Base-by-base conservation (phyloP, 1,140 invertebrate species). In the Pachypsylla venusta region DNA sequence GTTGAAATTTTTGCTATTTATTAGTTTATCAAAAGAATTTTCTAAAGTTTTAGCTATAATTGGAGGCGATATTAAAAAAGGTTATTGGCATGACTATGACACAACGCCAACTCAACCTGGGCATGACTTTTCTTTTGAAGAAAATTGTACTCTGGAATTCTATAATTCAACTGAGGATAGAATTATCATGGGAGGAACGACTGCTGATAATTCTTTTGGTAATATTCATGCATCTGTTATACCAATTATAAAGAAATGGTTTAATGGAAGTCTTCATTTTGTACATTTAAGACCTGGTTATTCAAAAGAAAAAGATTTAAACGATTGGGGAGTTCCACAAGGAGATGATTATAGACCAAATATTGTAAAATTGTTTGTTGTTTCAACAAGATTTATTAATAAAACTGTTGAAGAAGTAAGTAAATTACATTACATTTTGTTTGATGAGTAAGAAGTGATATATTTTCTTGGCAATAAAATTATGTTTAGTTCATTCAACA, bases 61-160 rank as follows among this genome's bases (percentile, higher is more conserved):
- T 48, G 42, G 42, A 48, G n/a, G 16, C 22, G 42, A 48, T 7
- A 48, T 48, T 22, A 48, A 48, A 22, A 48, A 48, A 48, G 42
- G 42, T 4, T 48, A 48, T 22, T 48, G 42, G 42, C 42, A 48
- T 48, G 42, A 48, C 22, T 48, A 48, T 48, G 42, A 48, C 16
- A 48, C 42, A 5, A n/a, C 7, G 16, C 42, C 42, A 7, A 19
- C 42, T 10, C 42, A 19, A 48, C n/a, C 16, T 19, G 42, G 22
- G n/a, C 16, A n/a, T 10, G 16, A 19, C n/a, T 22, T 19, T 19
- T 22, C 22, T 48, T 22, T 22, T 4, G 30, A 35, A 10, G 42
- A 48, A 22, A 19, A 19, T 5, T 3, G 4, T 19, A 48, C 42
- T 4, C 4, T 19, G 5, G 4, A 48, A 7, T 3, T 19, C 5